A percentile compares a stretch with the other conserved stretches of the same genome.
Conservation (phyloP, 2,113 vertebrate species). For the Emydocephalus ijimae region DNA sequence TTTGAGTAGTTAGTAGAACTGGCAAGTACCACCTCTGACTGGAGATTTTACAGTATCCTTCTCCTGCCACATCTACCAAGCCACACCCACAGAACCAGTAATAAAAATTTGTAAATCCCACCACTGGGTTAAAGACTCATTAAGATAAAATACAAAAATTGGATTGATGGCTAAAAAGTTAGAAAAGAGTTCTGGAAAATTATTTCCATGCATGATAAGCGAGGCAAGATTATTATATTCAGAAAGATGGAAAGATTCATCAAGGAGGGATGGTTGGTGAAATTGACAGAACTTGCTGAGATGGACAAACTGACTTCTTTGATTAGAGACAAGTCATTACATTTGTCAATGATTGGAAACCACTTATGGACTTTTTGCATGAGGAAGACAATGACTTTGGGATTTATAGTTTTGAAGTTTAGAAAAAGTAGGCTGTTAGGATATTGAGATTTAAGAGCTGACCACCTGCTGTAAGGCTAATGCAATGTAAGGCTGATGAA, state of each 20-base stretch:
- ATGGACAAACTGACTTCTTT: not conserved
- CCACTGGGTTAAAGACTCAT: not conserved
- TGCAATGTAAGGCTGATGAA: too few relatives aligned
- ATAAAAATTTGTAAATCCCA: too few relatives aligned
- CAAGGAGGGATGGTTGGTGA: not conserved
- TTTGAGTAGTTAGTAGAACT: too few relatives aligned
- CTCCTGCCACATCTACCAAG: too few relatives aligned
- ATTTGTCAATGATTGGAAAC: not conserved
- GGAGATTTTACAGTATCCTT: too few relatives aligned
- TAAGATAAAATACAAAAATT: slow-evolving; percentile 29
- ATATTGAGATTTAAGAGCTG: too few relatives aligned
- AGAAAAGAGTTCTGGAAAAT: not conserved
- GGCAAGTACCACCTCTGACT: too few relatives aligned
- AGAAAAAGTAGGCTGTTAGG: not conserved
- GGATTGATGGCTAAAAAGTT: not conserved
- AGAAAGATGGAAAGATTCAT: not conserved
- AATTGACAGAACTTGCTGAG: not conserved
- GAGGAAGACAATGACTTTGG: not conserved
- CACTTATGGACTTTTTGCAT: not conserved
- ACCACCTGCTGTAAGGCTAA: too few relatives aligned
- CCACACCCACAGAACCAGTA: too few relatives aligned
- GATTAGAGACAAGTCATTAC: not conserved
- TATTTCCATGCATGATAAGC: not conserved
- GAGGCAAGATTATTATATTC: not conserved
- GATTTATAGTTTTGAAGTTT: not conserved